These are phyloP conservation scores for Peromyscus nudipes DNA, from an alignment of 2,797 vertebrate genomes.

Conservation along the genomic window DNA sequence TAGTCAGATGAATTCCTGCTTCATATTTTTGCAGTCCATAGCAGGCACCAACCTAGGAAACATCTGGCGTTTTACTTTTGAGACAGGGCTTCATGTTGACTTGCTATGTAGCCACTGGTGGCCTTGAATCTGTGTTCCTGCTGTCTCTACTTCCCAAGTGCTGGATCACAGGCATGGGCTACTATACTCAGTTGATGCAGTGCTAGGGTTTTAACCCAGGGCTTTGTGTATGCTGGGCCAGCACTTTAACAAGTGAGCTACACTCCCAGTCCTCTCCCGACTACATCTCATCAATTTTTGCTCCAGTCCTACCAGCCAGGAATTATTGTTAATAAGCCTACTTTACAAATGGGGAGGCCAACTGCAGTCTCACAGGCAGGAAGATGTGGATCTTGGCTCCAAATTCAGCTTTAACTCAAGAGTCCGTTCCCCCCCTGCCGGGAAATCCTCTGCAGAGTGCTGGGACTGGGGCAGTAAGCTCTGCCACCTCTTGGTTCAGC, in stretches of 20 bases:
- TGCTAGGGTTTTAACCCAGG: background rate
- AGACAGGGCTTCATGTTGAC: background rate
- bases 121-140: background rate
- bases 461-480: background rate
- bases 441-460: background rate
- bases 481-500: background rate
- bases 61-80: background rate
- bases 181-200: background rate
- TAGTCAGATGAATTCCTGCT: too few species aligned
- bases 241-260: background rate
- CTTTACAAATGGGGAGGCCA: background rate
- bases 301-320: background rate
- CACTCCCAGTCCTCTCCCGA: too few species aligned
- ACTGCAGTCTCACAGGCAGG: background rate
- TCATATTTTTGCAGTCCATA: too few species aligned
- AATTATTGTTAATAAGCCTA: background rate
- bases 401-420: background rate
- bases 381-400: background rate
- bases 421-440: background rate
- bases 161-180: background rate
- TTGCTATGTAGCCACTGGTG: background rate
- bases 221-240: background rate
- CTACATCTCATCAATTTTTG: background rate
- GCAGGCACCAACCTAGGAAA: background rate
- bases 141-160: background rate